Evolutionary conservation across 2,113 vertebrate genomes (phyloP).

Genomic region (Steatornis caripensis): DNA sequence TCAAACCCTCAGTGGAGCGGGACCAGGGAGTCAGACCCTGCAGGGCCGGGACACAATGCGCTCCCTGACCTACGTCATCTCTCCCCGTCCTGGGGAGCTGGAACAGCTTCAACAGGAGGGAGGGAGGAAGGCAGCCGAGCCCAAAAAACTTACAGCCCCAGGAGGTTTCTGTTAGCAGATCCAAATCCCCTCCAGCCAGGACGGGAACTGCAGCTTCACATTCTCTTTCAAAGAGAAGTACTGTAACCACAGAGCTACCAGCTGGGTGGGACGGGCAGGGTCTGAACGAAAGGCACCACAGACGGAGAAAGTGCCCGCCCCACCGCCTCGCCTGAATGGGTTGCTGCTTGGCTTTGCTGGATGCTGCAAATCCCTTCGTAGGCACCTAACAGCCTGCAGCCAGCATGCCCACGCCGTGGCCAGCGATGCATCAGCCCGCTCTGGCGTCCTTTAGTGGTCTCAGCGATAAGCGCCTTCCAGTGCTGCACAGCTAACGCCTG

Average conservation of each 20-base stretch:
- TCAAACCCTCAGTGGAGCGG: fast-evolving
- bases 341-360: not conserved
- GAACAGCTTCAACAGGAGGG: fast-evolving
- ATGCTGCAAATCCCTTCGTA: not conserved
- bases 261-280: not conserved
- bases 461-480: fast-evolving
- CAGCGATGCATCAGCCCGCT: not conserved
- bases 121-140: fast-evolving
- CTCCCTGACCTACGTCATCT: fast-evolving
- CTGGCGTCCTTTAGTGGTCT: not conserved
- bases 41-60: not conserved
- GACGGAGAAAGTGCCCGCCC: not conserved
- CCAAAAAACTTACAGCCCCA: not conserved
- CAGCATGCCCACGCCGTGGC: fast-evolving
- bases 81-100: not conserved
- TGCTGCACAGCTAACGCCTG: not conserved
- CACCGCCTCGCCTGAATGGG: not conserved
- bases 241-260: not conserved
- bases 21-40: fast-evolving
- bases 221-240: not conserved
- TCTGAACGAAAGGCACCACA: not conserved
- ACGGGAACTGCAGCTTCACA: fast-evolving
- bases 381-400: not conserved
- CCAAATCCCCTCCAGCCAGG: not conserved
- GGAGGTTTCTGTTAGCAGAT: not conserved